Evolutionary conservation across 1,140 invertebrate species (phyloP).

Genomic region (Papilio polytes): DNA sequence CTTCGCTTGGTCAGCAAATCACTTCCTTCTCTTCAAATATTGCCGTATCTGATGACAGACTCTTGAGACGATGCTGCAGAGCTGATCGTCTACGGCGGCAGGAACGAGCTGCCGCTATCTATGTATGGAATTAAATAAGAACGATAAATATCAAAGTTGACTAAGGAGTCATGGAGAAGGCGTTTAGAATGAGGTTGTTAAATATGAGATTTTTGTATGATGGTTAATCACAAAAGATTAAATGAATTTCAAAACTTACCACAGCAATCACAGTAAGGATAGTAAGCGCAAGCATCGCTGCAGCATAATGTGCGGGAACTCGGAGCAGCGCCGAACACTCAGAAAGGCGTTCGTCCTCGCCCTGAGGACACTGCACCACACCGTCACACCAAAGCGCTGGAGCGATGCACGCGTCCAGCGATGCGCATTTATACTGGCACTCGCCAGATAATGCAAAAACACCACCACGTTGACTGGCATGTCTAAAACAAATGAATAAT

Average conservation of each 20-base stretch:
- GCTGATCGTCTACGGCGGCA: conserved; percentile 88
- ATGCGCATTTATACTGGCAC: conserved; percentile 92
- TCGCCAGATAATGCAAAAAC: conserved; percentile 87
- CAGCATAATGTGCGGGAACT: conserved; percentile 89
- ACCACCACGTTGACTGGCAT: conserved; percentile 75
- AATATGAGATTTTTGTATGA: neutral
- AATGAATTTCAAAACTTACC: conserved; percentile 51
- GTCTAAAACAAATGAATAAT: conserved; percentile 52
- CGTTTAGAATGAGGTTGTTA: neutral
- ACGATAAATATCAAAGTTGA: neutral
- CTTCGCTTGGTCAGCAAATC: conserved; percentile 96
- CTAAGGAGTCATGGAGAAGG: neutral
- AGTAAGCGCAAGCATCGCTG: conserved; percentile 79
- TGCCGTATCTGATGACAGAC: conserved; percentile 90
- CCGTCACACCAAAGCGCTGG: conserved; percentile 95
- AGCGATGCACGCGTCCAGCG: conserved; percentile 94
- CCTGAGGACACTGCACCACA: conserved; percentile 92
- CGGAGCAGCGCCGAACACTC: conserved; percentile 91
- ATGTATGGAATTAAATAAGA: conserved; percentile 49
- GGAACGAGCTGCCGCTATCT: conserved; percentile 81
- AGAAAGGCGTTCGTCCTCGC: conserved; percentile 92
- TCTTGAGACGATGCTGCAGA: conserved; percentile 90
- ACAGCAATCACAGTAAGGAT: conserved; percentile 68
- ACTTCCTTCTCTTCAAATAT: conserved; percentile 93
- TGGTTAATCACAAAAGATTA: conserved; percentile 47